Evolutionary conservation across 1,140 invertebrate genomes (phyloP).

Genomic region (Ctenoplectra terminalis): DNA sequence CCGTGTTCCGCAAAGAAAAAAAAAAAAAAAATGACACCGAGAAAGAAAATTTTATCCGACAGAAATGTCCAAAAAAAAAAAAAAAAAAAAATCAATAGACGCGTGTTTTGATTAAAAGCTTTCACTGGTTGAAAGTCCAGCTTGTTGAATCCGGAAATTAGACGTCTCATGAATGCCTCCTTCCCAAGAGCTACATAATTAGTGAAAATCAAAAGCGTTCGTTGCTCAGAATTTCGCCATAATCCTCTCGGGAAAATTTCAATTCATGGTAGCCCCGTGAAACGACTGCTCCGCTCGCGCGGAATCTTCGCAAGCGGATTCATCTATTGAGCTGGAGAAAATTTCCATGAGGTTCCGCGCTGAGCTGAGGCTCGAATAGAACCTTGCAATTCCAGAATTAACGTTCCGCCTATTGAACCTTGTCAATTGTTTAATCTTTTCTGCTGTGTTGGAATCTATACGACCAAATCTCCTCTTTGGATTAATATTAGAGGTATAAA

Average conservation of each 20-base stretch:
- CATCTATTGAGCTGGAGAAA: neutral
- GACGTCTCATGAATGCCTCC: neutral
- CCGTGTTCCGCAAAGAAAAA: no score
- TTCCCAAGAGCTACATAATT: neutral
- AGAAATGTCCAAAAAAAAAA: neutral
- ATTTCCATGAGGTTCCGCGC: neutral
- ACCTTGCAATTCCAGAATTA: neutral
- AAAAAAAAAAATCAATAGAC: no score
- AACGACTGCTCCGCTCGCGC: neutral
- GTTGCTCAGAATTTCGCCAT: neutral
- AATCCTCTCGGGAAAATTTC: neutral
- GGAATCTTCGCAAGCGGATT: constrained; percentile 4
- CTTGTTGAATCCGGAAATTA: no score
- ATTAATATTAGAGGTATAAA: no score
- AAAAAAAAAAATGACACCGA: no score
- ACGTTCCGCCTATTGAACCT: neutral
- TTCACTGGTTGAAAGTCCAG: no score
- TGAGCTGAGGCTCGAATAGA: no score
- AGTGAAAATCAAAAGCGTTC: constrained; percentile 5
- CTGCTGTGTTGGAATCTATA: no score
- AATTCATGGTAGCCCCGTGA: neutral
- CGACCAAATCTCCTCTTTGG: no score
- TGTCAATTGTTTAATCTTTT: no score
- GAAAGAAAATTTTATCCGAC: no score
- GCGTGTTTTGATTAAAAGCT: no score